Evolutionary conservation across 2,888 invertebrate genomes (phyloP), one percentile per base, ranked within the genome.

Genomic region (Trachelus tabidus): DNA sequence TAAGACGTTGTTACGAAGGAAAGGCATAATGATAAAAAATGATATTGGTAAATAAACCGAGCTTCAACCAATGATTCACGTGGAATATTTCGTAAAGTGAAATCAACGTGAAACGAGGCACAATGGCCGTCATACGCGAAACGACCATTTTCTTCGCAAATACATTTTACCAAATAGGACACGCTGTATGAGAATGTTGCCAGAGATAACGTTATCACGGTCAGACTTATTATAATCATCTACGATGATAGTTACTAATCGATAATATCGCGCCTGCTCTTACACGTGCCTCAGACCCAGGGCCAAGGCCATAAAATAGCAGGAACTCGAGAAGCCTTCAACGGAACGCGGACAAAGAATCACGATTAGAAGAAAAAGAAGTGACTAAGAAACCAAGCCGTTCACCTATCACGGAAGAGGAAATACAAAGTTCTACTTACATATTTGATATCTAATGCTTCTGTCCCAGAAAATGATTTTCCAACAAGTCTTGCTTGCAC

Each of bases 401-500:
- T 37, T 76, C 23, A 23, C 40, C 33, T 34, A 23, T 37, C 30
- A 4, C 56, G 30, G 3, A 35, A 40, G 3, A 12, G 1, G 68
- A 73, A 34, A 33, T 77, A 71, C 12, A 11, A 77, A 68, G 40
- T 11, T 31, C 33, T 82, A 89, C 89, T 89, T 77, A 89, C 89
- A 89, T 89, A 79, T 80, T 89, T 83, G 81, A 77, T 82, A 77
- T 82, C 76, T 73, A 78, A 81, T 79, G 76, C 74, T 86, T 85
- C 82, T 79, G 81, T 89, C 86, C 85, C 84, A 78, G 79, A 82
- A 77, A 81, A 79, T 77, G 81, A 84, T 79, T 73, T 74, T 74
- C 74, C 74, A 33, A 74, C 74, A 74, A 74, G 74, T 73, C 73
- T 73, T 23, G 40, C 40, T 73, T 35, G 31, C 31, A 35, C 68